phyloP scores from a whole-genome alignment of 2,888 invertebrate species.

The Athrips mouffetella region DNA sequence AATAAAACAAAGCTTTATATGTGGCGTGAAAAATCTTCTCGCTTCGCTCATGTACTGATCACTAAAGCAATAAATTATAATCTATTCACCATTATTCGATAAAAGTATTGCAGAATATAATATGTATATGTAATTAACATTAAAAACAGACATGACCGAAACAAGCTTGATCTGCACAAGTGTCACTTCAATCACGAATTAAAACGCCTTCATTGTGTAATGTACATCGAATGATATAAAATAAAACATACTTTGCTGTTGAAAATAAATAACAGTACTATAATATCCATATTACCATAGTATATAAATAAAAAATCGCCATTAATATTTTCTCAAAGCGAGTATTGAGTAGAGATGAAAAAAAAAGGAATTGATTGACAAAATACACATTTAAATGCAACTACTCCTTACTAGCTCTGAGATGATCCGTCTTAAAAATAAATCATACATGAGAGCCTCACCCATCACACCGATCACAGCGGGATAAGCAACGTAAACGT shows the following conservation, averaged over 20 bases:
- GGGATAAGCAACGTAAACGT: slow-evolving; percentile 23
- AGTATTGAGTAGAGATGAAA: slow-evolving; percentile 12
- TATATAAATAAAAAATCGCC: slow-evolving; percentile 41
- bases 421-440: slow-evolving; percentile 49
- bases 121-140: slow-evolving; percentile 47
- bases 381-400: slow-evolving; percentile 12
- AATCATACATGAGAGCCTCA: slow-evolving; percentile 50
- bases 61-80: slow-evolving; percentile 53
- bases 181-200: slow-evolving; percentile 34
- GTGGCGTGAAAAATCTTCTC: slow-evolving; percentile 16
- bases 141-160: slow-evolving; percentile 45
- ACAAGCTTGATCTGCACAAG: slow-evolving; percentile 40
- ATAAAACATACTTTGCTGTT: slow-evolving; percentile 51
- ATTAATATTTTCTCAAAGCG: slow-evolving; percentile 14
- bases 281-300: slow-evolving; percentile 43
- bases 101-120: slow-evolving; percentile 58
- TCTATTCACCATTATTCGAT: slow-evolving; percentile 47
- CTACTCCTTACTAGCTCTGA: slow-evolving; percentile 27
- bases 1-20: slow-evolving; percentile 17
- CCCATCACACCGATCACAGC: slow-evolving; percentile 38
- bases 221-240: slow-evolving; percentile 47
- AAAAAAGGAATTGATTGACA: slow-evolving; percentile 8
- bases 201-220: slow-evolving; percentile 37
- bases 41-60: slow-evolving; percentile 35
- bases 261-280: slow-evolving; percentile 52